These are phyloP conservation scores for Penaeus monodon DNA, from an alignment of 2,888 invertebrate genomes.

Conservation along the genomic window DNA sequence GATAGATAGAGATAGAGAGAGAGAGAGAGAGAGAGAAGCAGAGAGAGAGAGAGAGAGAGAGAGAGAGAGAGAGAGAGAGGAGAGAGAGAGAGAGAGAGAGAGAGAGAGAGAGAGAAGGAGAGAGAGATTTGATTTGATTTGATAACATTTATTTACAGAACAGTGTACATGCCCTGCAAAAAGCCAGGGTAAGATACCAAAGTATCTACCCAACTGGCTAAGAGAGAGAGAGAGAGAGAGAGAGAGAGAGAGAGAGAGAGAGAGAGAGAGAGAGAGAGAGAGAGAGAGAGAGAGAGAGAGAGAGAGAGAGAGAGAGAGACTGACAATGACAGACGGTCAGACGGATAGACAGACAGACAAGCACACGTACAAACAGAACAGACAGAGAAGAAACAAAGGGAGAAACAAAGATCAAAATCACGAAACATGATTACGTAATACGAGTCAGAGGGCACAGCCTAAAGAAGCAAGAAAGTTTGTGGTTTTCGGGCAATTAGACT, in stretches of 20 bases:
- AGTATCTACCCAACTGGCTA: no score
- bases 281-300: no score
- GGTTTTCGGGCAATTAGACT: no score
- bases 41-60: neutral
- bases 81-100: conserved; percentile 12
- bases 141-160: no score
- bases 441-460: neutral
- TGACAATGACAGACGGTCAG: neutral
- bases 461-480: neutral
- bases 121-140: no score
- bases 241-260: neutral
- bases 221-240: conserved; percentile 12
- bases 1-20: neutral
- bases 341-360: neutral
- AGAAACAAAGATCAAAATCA: neutral
- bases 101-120: neutral
- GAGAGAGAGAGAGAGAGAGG: neutral
- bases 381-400: neutral
- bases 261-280: neutral
- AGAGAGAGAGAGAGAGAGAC: neutral
- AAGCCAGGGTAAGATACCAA: no score
- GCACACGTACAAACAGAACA: neutral
- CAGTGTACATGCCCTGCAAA: no score
- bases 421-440: neutral
- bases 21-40: neutral